These are phyloP conservation scores for Nasonia oneida DNA, from an alignment of 2,888 invertebrate genomes.

Conservation along the genomic window DNA sequence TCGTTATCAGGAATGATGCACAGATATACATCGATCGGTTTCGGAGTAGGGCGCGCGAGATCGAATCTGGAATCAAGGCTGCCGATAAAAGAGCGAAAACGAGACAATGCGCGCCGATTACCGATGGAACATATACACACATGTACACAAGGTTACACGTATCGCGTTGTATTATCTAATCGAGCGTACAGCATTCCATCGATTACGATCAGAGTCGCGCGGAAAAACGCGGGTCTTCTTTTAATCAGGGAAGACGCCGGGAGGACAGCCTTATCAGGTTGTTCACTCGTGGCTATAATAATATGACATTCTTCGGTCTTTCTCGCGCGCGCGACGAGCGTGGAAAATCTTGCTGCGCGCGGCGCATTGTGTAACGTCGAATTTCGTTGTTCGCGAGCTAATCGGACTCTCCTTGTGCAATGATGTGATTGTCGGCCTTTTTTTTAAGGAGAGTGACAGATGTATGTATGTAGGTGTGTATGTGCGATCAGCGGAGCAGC, in stretches of 20 bases:
- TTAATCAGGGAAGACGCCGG: neutral
- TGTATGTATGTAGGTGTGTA: neutral
- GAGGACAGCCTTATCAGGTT: neutral
- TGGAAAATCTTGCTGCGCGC: neutral
- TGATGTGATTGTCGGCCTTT: neutral
- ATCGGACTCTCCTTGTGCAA: conserved; percentile 1
- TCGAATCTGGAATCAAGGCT: conserved; percentile 37
- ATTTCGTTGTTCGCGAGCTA: conserved; percentile 19
- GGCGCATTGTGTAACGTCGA: neutral
- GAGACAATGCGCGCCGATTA: conserved; percentile 25
- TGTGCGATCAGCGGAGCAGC: neutral
- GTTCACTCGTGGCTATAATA: neutral
- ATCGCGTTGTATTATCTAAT: conserved; percentile 4
- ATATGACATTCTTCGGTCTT: neutral
- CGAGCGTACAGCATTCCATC: neutral
- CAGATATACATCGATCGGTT: neutral
- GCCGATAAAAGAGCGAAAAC: neutral
- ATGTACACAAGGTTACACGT: neutral
- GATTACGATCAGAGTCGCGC: neutral
- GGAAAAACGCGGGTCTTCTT: neutral
- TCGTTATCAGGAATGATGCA: neutral
- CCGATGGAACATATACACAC: neutral
- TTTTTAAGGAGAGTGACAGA: neutral
- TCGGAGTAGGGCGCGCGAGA: neutral
- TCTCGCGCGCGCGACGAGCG: neutral